Percentiles rank a stretch among this genome's conserved stretches.
Evolutionary conservation across 1,140 invertebrate species (phyloP).

Genomic region (Akabosia matsudoensis): DNA sequence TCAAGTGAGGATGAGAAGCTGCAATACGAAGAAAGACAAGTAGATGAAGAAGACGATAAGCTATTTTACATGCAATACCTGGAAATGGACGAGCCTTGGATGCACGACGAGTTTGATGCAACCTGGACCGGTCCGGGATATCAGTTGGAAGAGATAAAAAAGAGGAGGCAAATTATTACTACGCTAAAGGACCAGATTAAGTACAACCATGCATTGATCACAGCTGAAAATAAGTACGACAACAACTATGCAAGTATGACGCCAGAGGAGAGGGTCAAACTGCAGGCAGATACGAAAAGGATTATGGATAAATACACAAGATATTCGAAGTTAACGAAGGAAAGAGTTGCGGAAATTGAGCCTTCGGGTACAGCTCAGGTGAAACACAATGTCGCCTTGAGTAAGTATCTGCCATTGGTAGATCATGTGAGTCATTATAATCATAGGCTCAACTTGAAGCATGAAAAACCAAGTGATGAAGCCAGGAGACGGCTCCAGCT

Average conservation of each 20-base stretch:
- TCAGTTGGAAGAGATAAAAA: background rate
- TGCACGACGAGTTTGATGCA: background rate
- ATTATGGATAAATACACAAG: background rate
- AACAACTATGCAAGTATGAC: background rate
- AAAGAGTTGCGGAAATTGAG: background rate
- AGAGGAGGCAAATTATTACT: background rate
- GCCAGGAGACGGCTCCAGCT: background rate
- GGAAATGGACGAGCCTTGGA: background rate
- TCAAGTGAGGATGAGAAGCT: background rate
- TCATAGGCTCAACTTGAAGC: slow-evolving; percentile 3
- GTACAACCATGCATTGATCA: background rate
- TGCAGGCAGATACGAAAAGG: background rate
- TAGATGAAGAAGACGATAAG: background rate
- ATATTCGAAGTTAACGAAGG: background rate
- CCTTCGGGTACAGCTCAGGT: background rate
- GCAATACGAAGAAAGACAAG: background rate
- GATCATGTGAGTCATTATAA: slow-evolving; percentile 10
- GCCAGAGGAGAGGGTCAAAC: background rate
- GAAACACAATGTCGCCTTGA: background rate
- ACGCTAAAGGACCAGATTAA: background rate
- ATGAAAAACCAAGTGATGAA: background rate
- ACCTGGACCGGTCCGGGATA: background rate
- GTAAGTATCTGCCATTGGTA: slow-evolving; percentile 10
- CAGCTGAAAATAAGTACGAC: background rate
- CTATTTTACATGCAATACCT: background rate